Percentiles rank a stretch among this genome's conserved stretches.
phyloP scores from a whole-genome alignment of 2,888 invertebrate species.

The Orthosia cruda region DNA sequence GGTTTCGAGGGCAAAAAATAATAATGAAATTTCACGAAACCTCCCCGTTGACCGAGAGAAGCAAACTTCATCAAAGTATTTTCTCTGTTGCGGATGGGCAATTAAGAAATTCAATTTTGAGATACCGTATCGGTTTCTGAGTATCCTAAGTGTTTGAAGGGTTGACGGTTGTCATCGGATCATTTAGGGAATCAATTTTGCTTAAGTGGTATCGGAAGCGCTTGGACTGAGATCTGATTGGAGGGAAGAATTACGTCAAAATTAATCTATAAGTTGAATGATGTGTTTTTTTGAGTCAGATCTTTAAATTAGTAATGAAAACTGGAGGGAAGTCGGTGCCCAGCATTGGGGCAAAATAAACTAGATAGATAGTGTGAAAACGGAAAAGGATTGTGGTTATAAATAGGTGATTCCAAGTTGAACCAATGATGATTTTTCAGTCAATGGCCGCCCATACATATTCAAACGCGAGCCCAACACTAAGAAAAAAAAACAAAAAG shows the following conservation, averaged over 20 bases:
- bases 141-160: conserved; percentile 55
- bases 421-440: no score
- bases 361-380: no score
- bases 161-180: conserved; percentile 52
- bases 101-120: conserved; percentile 87
- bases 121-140: conserved; percentile 59
- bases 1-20: conserved; percentile 78
- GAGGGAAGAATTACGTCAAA: conserved; percentile 41
- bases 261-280: conserved; percentile 28
- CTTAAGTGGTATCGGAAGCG: conserved; percentile 50
- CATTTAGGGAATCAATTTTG: conserved; percentile 56
- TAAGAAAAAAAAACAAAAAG: no score
- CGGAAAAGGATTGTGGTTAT: not conserved
- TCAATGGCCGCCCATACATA: no score
- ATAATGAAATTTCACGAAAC: conserved; percentile 86
- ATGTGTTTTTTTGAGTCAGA: not conserved
- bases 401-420: not conserved
- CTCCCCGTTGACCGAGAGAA: conserved; percentile 83
- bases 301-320: not conserved
- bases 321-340: not conserved
- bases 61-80: conserved; percentile 85
- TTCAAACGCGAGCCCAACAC: no score
- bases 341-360: no score
- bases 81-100: conserved; percentile 84
- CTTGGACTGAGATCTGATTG: conserved; percentile 37